These are phyloP conservation scores for Gambelia wislizenii DNA, from an alignment of 2,797 vertebrate genomes.

Conservation along the genomic window DNA sequence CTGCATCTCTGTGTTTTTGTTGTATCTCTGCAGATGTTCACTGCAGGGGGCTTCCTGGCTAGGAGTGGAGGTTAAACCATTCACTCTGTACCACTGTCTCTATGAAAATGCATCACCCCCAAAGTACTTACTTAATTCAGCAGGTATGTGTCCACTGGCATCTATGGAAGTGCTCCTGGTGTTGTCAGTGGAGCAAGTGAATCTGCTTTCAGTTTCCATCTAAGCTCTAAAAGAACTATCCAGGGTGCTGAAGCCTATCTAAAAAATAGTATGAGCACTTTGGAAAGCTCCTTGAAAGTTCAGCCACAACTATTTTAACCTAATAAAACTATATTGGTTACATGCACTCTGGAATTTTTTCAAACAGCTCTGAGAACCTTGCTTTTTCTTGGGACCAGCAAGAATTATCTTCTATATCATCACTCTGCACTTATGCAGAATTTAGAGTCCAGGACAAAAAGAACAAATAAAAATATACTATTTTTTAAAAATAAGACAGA, in stretches of 20 bases:
- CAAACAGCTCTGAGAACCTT: background rate
- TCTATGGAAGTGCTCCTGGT: background rate
- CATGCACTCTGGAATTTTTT: background rate
- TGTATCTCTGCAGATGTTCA: background rate
- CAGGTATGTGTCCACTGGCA: background rate
- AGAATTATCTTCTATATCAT: background rate
- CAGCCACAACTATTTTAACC: no score
- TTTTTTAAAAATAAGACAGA: background rate
- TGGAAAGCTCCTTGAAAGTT: no score
- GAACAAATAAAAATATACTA: background rate
- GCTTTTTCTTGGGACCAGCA: background rate
- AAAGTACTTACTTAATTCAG: background rate
- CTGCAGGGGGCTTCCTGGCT: background rate
- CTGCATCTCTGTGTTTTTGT: background rate
- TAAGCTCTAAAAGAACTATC: no score
- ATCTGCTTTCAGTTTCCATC: no score
- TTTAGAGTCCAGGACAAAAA: background rate
- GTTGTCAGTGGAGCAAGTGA: no score
- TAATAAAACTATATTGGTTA: background rate
- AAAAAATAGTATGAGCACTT: no score
- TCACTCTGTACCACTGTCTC: background rate
- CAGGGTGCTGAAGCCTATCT: no score
- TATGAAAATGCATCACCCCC: background rate
- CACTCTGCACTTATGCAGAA: background rate
- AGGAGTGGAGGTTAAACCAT: no score